Evolutionary conservation across 2,113 vertebrate species (phyloP).

Genomic region (Willisornis vidua): DNA sequence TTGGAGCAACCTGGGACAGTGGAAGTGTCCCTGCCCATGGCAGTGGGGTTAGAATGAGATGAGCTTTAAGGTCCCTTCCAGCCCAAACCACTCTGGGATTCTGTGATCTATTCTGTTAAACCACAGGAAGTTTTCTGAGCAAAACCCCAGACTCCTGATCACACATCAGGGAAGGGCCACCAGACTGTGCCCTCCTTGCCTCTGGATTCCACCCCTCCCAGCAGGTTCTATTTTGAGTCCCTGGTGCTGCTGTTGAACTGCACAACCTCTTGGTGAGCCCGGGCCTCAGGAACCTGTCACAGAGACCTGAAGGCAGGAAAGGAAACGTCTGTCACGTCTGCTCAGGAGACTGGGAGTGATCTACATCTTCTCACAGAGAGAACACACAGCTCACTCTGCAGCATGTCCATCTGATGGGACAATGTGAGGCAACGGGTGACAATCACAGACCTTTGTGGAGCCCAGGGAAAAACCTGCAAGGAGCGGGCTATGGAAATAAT

Average conservation of each 20-base stretch:
- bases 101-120: not conserved
- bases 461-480: not conserved
- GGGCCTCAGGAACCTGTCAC: too few relatives aligned
- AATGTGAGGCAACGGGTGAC: fast-evolving
- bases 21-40: not conserved
- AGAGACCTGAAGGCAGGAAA: not conserved
- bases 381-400: not conserved
- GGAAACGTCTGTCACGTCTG: fast-evolving
- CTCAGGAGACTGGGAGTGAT: not conserved
- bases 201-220: not conserved
- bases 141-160: fast-evolving
- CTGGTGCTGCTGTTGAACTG: not conserved
- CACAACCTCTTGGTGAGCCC: not conserved
- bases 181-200: fast-evolving
- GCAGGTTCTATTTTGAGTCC: not conserved
- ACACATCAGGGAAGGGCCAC: too few relatives aligned
- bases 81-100: not conserved
- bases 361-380: not conserved
- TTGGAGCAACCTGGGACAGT: not conserved
- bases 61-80: not conserved
- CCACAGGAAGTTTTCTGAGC: not conserved
- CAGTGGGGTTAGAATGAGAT: not conserved
- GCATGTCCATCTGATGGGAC: not conserved
- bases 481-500: not conserved
- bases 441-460: not conserved